phyloP scores from a whole-genome alignment of 2,113 vertebrate species.

The Cromileptes altivelis region DNA sequence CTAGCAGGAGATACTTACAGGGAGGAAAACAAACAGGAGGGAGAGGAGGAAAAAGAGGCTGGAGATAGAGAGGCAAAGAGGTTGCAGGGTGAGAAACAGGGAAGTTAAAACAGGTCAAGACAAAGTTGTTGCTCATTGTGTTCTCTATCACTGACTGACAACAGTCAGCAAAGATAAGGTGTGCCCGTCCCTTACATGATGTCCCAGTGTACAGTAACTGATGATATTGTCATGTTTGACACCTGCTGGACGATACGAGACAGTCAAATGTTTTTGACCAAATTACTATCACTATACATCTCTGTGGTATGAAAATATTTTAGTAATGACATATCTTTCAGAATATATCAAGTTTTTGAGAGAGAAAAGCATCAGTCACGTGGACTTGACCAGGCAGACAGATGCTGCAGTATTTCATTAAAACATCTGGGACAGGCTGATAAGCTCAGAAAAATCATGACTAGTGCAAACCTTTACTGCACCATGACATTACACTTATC shows the following conservation, averaged over 20 bases:
- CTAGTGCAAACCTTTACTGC: no score
- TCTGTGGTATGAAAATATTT: neutral
- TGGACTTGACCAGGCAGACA: neutral
- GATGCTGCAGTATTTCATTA: neutral
- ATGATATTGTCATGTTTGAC: no score
- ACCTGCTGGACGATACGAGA: no score
- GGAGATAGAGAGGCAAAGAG: slow-evolving; percentile 30
- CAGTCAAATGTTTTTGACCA: no score
- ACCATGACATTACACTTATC: no score
- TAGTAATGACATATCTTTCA: neutral
- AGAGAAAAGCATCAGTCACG: neutral
- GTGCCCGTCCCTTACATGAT: neutral
- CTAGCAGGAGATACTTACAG: slow-evolving; percentile 38
- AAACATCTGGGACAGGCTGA: neutral
- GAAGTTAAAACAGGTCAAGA: slow-evolving; percentile 34
- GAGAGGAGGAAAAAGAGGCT: slow-evolving; percentile 7
- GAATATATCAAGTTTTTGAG: neutral
- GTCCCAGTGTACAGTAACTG: neutral
- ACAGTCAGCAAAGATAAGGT: neutral
- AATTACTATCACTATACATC: neutral
- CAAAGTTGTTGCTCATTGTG: neutral
- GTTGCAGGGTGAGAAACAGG: neutral
- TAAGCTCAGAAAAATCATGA: neutral
- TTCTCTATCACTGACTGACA: slow-evolving; percentile 2
- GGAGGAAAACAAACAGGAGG: slow-evolving; percentile 45